Evolutionary conservation across 2,888 invertebrate genomes (phyloP), one percentile per base, ranked within the genome.

Genomic region (Lasioglossum lativentre): DNA sequence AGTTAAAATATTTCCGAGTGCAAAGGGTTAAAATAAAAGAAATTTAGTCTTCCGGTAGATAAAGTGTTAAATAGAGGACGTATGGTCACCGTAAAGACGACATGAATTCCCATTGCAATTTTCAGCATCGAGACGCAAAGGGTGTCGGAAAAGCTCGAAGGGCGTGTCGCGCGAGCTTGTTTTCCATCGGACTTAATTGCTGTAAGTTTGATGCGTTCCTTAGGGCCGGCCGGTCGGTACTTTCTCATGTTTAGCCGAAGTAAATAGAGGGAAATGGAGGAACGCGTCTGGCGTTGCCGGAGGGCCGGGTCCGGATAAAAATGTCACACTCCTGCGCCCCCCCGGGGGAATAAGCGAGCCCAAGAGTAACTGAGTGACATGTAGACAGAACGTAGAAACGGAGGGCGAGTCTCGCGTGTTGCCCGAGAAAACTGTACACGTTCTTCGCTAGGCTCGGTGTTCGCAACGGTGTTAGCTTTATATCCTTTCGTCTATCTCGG

Each of bases 281-380:
- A 88, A 87, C 88, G 85, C 4, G 88, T 85, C 86, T 83, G 85
- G 87, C 88, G 89, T 88, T 88, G 92, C 89, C 87, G 77, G 82
- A 85, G 90, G 92, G 90, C 86, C 73, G 84, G 85, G 63, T 30
- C 78, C 83, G 88, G 90, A 92, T 92, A 92, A 92, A 92, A 92
- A 92, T 92, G 91, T 92, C 92, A 91, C 91, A 86, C 91, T 90
- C 85, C 87, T 90, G 86, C 90, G 90, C 87, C 68, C n/a, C 90
- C 78, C 90, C 78, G 74, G 90, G 90, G 89, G 92, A 91, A 88
- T 88, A 88, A 89, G 89, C 84, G 88, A 86, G 85, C 81, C 86
- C 83, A 74, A 79, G 81, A 86, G 87, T 88, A 86, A 88, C 90
- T 79, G 83, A 84, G 84, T 73, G 86, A 90, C 88, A 91, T 87